Evolutionary conservation across 2,888 invertebrate genomes (phyloP).

Genomic region (Tortrix viridana): DNA sequence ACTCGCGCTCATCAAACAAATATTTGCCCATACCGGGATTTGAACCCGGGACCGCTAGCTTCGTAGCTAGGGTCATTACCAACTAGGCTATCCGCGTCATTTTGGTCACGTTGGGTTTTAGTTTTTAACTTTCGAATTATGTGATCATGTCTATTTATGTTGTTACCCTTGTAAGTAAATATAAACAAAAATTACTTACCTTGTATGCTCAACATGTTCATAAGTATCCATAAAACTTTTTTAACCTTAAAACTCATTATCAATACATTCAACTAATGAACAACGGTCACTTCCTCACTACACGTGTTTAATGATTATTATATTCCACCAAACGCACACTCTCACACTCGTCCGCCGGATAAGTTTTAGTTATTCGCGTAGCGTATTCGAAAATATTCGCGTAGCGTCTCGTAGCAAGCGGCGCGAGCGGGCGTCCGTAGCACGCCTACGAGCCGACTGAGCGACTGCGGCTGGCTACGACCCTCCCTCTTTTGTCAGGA

Average conservation of each 20-base stretch:
- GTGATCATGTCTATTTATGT: too few relatives aligned
- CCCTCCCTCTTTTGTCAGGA: slow-evolving; percentile 28
- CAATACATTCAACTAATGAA: slow-evolving; percentile 5
- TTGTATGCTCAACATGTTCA: slow-evolving; percentile 22
- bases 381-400: slow-evolving; percentile 8
- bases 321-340: slow-evolving; percentile 5
- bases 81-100: too few relatives aligned
- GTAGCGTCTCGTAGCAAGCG: slow-evolving; percentile 15
- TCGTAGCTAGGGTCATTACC: too few relatives aligned
- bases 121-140: too few relatives aligned
- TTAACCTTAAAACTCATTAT: slow-evolving; percentile 27
- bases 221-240: slow-evolving; percentile 30
- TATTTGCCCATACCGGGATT: too few relatives aligned
- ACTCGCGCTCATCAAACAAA: too few relatives aligned
- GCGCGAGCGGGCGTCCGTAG: slow-evolving; percentile 30
- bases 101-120: too few relatives aligned
- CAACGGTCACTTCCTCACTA: slow-evolving; percentile 6
- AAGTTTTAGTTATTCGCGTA: slow-evolving; percentile 25
- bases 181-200: slow-evolving; percentile 12
- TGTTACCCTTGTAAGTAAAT: neutral
- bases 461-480: slow-evolving; percentile 17
- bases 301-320: neutral
- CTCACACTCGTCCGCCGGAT: neutral
- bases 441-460: slow-evolving; percentile 36
- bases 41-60: too few relatives aligned